Percentiles rank a stretch among this genome's conserved stretches.
Conservation (phyloP, 2,888 invertebrate species). For the Opisthograptis luteolata region DNA sequence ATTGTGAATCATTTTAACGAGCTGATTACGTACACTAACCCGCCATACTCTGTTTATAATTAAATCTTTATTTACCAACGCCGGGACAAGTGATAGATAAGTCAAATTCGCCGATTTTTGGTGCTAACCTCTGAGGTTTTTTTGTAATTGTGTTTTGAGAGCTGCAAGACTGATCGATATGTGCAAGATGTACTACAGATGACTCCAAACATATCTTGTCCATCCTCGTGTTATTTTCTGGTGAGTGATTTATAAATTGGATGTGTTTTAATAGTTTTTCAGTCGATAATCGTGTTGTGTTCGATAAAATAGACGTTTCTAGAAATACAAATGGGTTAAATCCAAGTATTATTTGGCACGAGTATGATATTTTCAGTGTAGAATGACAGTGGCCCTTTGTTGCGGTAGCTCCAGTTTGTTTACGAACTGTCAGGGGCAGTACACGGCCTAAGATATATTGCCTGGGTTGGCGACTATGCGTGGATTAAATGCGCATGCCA, state of each 20-base stretch:
- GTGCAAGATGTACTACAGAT: constrained; percentile 83
- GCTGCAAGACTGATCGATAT: constrained; percentile 84
- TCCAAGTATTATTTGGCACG: constrained; percentile 33
- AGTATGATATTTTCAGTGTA: constrained; percentile 43
- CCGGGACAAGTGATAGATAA: constrained; percentile 67
- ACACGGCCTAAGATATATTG: constrained; percentile 85
- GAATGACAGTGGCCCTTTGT: constrained; percentile 68
- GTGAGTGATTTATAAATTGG: constrained; percentile 56
- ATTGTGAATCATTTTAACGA: constrained; percentile 78
- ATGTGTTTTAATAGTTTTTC: constrained; percentile 33
- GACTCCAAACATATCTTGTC: constrained; percentile 68
- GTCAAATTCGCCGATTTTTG: constrained; percentile 63
- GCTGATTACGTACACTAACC: constrained; percentile 58
- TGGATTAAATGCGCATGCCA: constrained; percentile 58
- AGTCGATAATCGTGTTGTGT: constrained; percentile 40
- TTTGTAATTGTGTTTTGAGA: constrained; percentile 76
- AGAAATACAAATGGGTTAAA: constrained; percentile 31
- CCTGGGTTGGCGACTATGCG: constrained; percentile 85
- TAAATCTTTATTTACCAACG: constrained; percentile 60
- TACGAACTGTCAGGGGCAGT: constrained; percentile 85
- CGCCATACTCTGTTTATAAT: constrained; percentile 56
- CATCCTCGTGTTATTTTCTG: constrained; percentile 68
- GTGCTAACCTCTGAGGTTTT: constrained; percentile 81
- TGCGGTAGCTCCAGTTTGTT: constrained; percentile 85
- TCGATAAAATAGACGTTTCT: constrained; percentile 42